A percentile compares a stretch with the other conserved stretches of the same genome.
Evolutionary conservation across 1,140 invertebrate genomes (phyloP).

Genomic region (Zaprionus nigranus): DNA sequence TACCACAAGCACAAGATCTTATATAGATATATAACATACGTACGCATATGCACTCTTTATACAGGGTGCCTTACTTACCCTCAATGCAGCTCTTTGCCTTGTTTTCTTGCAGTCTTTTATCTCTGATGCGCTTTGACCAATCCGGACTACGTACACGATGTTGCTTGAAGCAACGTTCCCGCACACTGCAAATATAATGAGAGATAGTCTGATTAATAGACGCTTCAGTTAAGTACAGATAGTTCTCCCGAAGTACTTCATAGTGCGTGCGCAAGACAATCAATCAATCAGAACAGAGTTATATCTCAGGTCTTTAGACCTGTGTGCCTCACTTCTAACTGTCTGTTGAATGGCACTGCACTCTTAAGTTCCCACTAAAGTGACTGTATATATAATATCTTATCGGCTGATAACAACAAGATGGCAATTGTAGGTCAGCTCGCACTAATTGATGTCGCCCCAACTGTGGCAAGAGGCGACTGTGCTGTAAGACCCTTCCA

Average conservation of each 20-base stretch:
- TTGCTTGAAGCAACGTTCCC: constrained; percentile 80
- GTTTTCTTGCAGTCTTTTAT: constrained; percentile 84
- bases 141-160: constrained; percentile 83
- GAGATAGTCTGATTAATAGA: constrained; percentile 26
- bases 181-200: constrained; percentile 75
- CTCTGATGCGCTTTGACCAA: constrained; percentile 85
- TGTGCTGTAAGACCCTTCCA: constrained; percentile 1
- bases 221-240: constrained; percentile 16
- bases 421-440: constrained; percentile 64
- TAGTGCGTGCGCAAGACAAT: constrained; percentile 23
- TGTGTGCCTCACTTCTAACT: constrained; percentile 19
- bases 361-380: constrained; percentile 17
- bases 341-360: neutral
- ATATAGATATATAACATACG: neutral
- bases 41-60: neutral
- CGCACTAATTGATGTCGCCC: constrained; percentile 54
- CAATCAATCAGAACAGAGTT: constrained; percentile 37
- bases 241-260: constrained; percentile 40
- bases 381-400: constrained; percentile 47
- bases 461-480: neutral
- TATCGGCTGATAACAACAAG: constrained; percentile 62
- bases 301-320: constrained; percentile 6
- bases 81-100: constrained; percentile 81
- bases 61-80: constrained; percentile 51
- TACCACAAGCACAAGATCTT: neutral